Evolutionary conservation across 2,888 invertebrate species (phyloP), one percentile per base, ranked within the genome.

Genomic region (Drosophila hamatofila): DNA sequence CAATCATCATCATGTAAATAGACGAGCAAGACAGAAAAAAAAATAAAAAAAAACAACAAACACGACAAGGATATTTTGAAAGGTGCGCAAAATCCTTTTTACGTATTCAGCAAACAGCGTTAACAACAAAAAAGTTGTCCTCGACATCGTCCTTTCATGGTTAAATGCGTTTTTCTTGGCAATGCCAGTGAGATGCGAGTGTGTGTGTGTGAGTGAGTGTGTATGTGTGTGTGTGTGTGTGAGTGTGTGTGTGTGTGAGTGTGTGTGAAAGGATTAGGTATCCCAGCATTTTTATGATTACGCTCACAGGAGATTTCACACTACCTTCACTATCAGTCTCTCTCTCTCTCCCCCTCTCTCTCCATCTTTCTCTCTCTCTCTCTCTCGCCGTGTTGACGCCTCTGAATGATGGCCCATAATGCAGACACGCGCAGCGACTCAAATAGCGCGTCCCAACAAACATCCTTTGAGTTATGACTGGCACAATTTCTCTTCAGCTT

Each of bases 61-160:
- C 8, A 30, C 14, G 14, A 6, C 8, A 61, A 70, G 76, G 51
- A 35, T 21, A 79, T 78, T 80, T 75, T 86, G 87, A 86, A 87
- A 87, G 87, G 87, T 87, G 88, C 77, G 83, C 83, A 68, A 88
- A 86, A 87, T 86, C 84, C 88, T 82, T 80, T 80, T 81, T 81
- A 76, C 76, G 75, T 63, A 72, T 80, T 67, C 78, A 78, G 61
- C 73, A 77, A 75, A 75, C 65, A 63, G 63, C 48, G 57, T 49
- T 33, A 69, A 55, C 59, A 60, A 46, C 25, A 49, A 48, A 37
- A 44, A 59, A 21, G 21, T 18, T 49, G 62, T 49, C 48, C 51
- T 60, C 51, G 69, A 74, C 73, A 70, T 75, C 25, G 76, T 78
- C 86, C 88, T 86, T 87, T 87, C 75, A 87, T 84, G 89, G 68